phyloP scores from a whole-genome alignment of 2,113 vertebrate species.

The Epinephelus cyanopodus region DNA sequence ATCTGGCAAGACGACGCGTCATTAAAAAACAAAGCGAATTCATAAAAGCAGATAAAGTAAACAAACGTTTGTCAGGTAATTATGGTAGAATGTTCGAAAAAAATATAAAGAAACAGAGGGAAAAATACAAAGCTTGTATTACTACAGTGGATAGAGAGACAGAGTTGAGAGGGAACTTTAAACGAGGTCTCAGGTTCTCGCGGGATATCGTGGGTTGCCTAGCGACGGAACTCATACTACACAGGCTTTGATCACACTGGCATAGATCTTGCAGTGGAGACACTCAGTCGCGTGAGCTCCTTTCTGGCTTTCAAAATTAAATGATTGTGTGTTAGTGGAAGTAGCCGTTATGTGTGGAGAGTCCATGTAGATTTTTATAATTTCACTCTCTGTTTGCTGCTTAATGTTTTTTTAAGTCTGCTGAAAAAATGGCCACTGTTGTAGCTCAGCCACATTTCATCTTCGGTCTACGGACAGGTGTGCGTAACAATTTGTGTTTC shows the following conservation, averaged over 20 bases:
- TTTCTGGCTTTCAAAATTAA: neutral
- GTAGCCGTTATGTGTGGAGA: neutral
- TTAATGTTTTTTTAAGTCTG: no score
- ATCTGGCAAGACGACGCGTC: conserved; percentile 1
- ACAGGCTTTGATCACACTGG: no score
- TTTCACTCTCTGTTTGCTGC: neutral
- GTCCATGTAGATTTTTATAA: neutral
- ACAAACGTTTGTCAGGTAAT: neutral
- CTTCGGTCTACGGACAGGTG: conserved; percentile 87
- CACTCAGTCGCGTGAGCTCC: rapidly evolving
- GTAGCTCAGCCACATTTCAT: conserved; percentile 84
- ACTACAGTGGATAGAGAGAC: neutral
- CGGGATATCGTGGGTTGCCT: conserved; percentile 49
- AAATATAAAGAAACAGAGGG: neutral
- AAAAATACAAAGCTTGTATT: neutral
- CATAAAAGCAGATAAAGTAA: neutral
- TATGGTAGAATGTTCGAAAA: neutral
- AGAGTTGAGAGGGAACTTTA: neutral
- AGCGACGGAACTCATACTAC: conserved; percentile 54
- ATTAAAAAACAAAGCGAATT: neutral
- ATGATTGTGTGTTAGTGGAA: neutral
- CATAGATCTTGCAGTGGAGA: neutral
- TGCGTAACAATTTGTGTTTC: conserved; percentile 90
- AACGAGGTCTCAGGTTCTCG: conserved; percentile 1
- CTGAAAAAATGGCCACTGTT: conserved; percentile 45